phyloP scores from a whole-genome alignment of 1,140 invertebrate genomes.

The Polyergus mexicanus region DNA sequence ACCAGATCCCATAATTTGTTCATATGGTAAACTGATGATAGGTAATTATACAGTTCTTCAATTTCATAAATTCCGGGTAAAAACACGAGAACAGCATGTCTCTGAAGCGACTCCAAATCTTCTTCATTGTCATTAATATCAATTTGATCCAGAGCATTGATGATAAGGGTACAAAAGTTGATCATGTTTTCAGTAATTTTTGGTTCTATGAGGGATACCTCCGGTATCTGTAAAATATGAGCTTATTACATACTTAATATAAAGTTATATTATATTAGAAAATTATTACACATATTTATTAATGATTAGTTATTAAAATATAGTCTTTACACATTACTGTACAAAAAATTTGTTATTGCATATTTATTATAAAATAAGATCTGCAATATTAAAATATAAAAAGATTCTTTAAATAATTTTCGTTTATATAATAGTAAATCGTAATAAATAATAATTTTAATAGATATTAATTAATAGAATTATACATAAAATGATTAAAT shows the following conservation, averaged over 20 bases:
- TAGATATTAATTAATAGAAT: not conserved
- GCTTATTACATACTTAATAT: not conserved
- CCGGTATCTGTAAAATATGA: constrained; percentile 84
- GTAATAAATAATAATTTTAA: constrained; percentile 10
- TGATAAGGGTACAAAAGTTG: constrained; percentile 88
- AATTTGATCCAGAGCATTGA: constrained; percentile 91
- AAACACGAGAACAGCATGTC: constrained; percentile 94
- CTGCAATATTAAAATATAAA: constrained; percentile 11
- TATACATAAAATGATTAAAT: not conserved
- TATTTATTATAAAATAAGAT: not conserved
- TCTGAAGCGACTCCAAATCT: constrained; percentile 60
- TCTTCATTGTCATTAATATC: constrained; percentile 84
- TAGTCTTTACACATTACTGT: too few relatives aligned
- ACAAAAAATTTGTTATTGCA: too few relatives aligned
- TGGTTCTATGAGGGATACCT: constrained; percentile 86
- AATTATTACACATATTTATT: too few relatives aligned
- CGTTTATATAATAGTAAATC: too few relatives aligned
- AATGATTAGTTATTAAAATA: too few relatives aligned
- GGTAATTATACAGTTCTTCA: constrained; percentile 87
- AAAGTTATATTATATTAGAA: too few relatives aligned
- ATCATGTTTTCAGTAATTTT: constrained; percentile 86
- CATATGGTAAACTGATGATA: constrained; percentile 77
- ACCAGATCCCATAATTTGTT: constrained; percentile 87
- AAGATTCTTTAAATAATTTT: not conserved
- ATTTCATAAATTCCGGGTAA: constrained; percentile 95